Conservation (phyloP, 2,797 vertebrate genomes). For the Sylvilagus floridanus region DNA sequence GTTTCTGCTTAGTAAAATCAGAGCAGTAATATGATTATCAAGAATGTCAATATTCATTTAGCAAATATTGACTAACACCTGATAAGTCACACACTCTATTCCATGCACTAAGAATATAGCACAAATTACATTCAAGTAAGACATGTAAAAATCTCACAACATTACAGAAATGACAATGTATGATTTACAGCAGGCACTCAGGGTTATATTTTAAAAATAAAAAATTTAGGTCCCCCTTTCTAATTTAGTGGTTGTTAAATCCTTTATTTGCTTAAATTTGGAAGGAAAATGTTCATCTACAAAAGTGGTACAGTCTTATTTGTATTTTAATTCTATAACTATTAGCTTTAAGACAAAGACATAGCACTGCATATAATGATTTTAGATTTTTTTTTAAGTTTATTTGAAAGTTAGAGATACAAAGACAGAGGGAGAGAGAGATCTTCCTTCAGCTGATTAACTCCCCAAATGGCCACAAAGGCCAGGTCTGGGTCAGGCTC, state of each 20-base stretch:
- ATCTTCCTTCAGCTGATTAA: no score
- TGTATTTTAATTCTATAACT: constrained; percentile 2
- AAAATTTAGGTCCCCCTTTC: not conserved
- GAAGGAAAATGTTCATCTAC: not conserved
- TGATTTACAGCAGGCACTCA: not conserved
- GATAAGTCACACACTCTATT: not conserved
- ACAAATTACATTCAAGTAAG: not conserved
- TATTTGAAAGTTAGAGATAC: no score
- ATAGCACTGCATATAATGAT: not conserved
- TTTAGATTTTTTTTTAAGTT: not conserved
- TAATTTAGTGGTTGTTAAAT: not conserved
- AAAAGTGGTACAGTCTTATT: not conserved
- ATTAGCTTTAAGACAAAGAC: constrained; percentile 15
- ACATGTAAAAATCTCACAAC: not conserved
- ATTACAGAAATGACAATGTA: not conserved
- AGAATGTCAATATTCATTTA: not conserved
- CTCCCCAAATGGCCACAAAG: no score
- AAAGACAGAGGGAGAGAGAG: no score
- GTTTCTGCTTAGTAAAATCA: not conserved
- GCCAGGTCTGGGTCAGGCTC: no score
- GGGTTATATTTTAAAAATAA: not conserved
- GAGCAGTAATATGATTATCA: not conserved
- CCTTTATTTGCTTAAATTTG: not conserved
- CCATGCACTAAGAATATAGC: not conserved
- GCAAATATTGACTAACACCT: not conserved